These are phyloP conservation scores for Sericinus montela DNA, from an alignment of 2,888 invertebrate species.

Conservation along the genomic window DNA sequence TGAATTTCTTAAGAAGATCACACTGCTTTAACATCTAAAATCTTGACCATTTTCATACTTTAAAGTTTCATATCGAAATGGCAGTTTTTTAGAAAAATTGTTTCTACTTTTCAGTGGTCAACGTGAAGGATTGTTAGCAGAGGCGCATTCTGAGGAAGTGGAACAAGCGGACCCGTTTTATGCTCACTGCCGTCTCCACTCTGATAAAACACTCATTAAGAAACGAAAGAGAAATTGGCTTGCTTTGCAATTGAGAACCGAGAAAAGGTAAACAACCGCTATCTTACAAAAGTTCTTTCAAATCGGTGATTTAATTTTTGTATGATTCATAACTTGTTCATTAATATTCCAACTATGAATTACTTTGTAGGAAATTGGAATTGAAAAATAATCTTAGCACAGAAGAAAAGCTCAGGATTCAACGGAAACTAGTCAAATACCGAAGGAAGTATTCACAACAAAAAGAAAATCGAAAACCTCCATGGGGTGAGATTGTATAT, in stretches of 20 bases:
- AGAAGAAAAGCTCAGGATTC: slow-evolving; percentile 86
- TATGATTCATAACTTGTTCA: too few species aligned
- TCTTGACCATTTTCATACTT: too few species aligned
- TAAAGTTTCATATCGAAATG: too few species aligned
- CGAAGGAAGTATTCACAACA: slow-evolving; percentile 88
- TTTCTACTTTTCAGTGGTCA: slow-evolving; percentile 85
- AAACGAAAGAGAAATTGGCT: slow-evolving; percentile 91
- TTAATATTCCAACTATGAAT: too few species aligned
- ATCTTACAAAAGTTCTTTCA: too few species aligned
- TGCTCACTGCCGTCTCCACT: slow-evolving; percentile 97
- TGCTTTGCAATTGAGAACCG: slow-evolving; percentile 89
- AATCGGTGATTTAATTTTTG: too few species aligned
- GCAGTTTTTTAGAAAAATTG: too few species aligned
- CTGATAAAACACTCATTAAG: slow-evolving; percentile 92
- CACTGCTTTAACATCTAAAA: too few species aligned
- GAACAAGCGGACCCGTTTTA: slow-evolving; percentile 98
- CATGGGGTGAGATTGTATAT: slow-evolving; percentile 85
- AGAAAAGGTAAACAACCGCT: slow-evolving; percentile 71
- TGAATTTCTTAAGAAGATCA: too few species aligned
- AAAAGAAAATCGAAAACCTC: slow-evolving; percentile 85
- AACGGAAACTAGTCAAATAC: slow-evolving; percentile 90
- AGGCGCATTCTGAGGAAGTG: slow-evolving; percentile 93
- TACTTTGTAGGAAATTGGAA: slow-evolving; percentile 67
- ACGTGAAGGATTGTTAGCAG: slow-evolving; percentile 93
- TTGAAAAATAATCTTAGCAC: slow-evolving; percentile 81